A percentile compares a stretch with the other conserved stretches of the same genome.
Conservation (phyloP, 2,113 vertebrate species). For the Gadus chalcogrammus region DNA sequence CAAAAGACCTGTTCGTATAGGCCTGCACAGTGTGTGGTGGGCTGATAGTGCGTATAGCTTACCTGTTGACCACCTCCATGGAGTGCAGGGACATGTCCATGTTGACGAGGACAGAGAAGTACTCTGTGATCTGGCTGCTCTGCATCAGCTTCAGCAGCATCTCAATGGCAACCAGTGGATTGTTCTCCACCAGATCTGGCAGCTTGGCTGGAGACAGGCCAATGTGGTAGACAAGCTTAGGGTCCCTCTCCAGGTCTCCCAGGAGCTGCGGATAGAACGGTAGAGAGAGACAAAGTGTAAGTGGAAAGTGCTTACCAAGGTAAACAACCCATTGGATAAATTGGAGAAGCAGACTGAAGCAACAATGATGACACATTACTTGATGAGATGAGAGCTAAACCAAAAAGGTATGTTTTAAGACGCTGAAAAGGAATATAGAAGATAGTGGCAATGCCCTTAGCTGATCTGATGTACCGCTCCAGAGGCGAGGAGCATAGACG, state of each 20-base stretch:
- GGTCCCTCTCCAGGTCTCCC: slow-evolving; percentile 94
- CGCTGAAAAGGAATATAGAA: background rate
- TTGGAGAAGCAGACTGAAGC: background rate
- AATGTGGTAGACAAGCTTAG: slow-evolving; percentile 96
- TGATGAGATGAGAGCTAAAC: background rate
- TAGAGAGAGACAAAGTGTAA: background rate
- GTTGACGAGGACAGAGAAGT: slow-evolving; percentile 96
- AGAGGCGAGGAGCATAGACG: background rate
- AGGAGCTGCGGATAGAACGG: slow-evolving; percentile 76
- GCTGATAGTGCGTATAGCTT: background rate
- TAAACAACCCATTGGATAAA: background rate
- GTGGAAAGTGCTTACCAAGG: no score
- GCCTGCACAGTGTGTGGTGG: background rate
- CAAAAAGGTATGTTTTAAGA: background rate
- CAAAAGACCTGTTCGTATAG: no score
- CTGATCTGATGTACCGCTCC: background rate
- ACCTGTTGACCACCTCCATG: slow-evolving; percentile 99
- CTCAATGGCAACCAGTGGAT: slow-evolving; percentile 97
- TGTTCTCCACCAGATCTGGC: slow-evolving; percentile 97
- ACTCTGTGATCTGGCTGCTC: slow-evolving; percentile 98
- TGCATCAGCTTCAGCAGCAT: slow-evolving; percentile 99
- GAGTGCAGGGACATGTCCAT: slow-evolving; percentile 99
- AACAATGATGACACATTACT: background rate
- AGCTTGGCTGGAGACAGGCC: slow-evolving; percentile 93
- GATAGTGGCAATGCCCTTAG: background rate